Conservation (phyloP, 1,140 invertebrate genomes). For the Neotoxoptera formosana region DNA sequence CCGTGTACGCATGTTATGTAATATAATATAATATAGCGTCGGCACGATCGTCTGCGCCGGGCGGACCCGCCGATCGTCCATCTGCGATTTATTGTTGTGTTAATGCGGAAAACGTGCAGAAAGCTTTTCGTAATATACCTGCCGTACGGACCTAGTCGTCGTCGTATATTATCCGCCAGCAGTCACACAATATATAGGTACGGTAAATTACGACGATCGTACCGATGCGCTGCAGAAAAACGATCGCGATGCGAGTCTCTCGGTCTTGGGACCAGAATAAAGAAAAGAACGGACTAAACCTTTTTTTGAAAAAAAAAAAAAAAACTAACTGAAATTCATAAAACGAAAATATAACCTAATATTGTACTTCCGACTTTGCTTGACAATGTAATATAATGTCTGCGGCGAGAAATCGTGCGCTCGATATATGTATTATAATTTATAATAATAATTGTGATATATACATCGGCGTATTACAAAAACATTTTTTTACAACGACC, state of each 20-base stretch:
- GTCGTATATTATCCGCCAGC: neutral
- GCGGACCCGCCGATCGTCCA: neutral
- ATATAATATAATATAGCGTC: neutral
- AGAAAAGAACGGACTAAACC: neutral
- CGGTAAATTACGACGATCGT: neutral
- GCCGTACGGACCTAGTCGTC: neutral
- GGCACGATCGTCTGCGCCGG: neutral
- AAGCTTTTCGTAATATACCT: constrained; percentile 16
- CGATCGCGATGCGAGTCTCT: neutral
- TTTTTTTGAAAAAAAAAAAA: too few relatives aligned
- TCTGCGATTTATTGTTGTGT: neutral
- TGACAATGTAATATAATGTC: too few relatives aligned
- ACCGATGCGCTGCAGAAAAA: neutral
- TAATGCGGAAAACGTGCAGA: constrained; percentile 5
- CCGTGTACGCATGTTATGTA: neutral
- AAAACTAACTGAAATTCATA: too few relatives aligned
- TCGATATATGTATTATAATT: too few relatives aligned
- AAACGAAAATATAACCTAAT: too few relatives aligned
- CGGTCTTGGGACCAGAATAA: neutral
- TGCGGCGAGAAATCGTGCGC: too few relatives aligned
- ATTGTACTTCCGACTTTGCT: too few relatives aligned
- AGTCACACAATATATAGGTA: neutral
- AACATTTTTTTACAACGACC: neutral
- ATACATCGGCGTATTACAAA: neutral
- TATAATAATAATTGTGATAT: too few relatives aligned